phyloP scores from a whole-genome alignment of 2,888 invertebrate genomes.

The Phengaris alcon region DNA sequence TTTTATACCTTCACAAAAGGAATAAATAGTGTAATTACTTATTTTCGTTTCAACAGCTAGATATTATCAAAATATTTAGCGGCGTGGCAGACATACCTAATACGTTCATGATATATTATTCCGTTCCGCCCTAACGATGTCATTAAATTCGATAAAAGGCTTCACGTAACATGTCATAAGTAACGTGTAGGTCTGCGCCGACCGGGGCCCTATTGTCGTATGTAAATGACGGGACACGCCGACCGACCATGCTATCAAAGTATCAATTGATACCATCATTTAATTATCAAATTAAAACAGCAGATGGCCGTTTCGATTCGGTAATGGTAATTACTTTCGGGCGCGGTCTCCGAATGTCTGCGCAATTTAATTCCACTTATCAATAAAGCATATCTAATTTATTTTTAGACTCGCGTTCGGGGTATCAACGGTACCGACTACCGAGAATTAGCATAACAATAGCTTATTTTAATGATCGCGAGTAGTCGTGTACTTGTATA shows the following conservation, averaged over 20 bases:
- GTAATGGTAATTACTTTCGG: constrained; percentile 26
- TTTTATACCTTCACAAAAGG: not conserved
- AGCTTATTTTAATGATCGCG: constrained; percentile 1
- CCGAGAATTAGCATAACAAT: not conserved
- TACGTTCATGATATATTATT: not conserved
- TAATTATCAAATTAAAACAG: constrained; percentile 27
- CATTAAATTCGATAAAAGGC: constrained; percentile 21
- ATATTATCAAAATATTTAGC: constrained; percentile 13
- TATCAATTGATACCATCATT: constrained; percentile 25
- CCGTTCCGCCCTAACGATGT: constrained; percentile 17
- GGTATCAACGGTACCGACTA: not conserved
- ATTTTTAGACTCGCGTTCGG: constrained; percentile 22
- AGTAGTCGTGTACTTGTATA: not conserved
- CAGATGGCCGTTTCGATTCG: constrained; percentile 25
- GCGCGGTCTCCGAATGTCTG: constrained; percentile 23
- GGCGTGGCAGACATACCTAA: not conserved
- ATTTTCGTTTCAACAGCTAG: not conserved
- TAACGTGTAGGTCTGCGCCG: constrained; percentile 12
- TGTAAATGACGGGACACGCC: constrained; percentile 11
- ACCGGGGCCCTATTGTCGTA: constrained; percentile 7
- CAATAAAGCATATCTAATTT: constrained; percentile 19
- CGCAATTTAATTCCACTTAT: constrained; percentile 24
- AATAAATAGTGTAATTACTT: not conserved
- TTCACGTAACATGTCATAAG: not conserved
- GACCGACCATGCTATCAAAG: constrained; percentile 17